Evolutionary conservation across 2,797 vertebrate genomes (phyloP), one percentile per base, ranked within the genome.

Genomic region (Oreochromis mossambicus): DNA sequence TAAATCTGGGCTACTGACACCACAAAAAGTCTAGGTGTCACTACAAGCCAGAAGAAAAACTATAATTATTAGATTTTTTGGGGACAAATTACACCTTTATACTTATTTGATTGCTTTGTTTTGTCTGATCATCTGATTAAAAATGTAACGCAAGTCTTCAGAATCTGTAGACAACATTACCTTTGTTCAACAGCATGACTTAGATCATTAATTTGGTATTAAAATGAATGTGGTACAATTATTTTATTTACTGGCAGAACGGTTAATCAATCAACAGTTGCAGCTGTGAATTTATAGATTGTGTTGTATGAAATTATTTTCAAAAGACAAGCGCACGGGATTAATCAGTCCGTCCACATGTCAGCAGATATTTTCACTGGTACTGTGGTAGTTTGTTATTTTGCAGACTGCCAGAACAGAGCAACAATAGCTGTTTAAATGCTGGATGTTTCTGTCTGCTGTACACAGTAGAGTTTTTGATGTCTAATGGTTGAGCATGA

Each of bases 381-480:
- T 43, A 73, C 80, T 78, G 29, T 68, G 26, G n/a, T 80, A 50
- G 79, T 43, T 90, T 17, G 17, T 61, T 43, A 24, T 78, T 34
- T 21, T 43, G 78, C 83, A 46, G 78, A 73, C 29, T 76, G 63
- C 24, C 50, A 3, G 17, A 81, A 5, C 5, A 54, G 41, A 75
- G 79, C 21, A 77, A 76, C 32, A 52, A 14, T 26, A 43, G 8
- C 52, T 50, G 79, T 78, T 87, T 43, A 78, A n/a, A 50, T 88
- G 87, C 79, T 88, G 83, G 86, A 83, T 73, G 21, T 79, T 56
- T 80, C 81, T n/a, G 56, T 48, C 2, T 80, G 77, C 54, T 75
- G 26, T 89, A 24, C 19, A 36, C 41, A 50, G 11, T 8, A 29
- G 19, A 24, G 17, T 80, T 38, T 38, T 61, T 38, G n/a, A 32